Conservation (phyloP, 35 echinoderm and acorn worm species). For the Hemicentrotus pulcherrimus region DNA sequence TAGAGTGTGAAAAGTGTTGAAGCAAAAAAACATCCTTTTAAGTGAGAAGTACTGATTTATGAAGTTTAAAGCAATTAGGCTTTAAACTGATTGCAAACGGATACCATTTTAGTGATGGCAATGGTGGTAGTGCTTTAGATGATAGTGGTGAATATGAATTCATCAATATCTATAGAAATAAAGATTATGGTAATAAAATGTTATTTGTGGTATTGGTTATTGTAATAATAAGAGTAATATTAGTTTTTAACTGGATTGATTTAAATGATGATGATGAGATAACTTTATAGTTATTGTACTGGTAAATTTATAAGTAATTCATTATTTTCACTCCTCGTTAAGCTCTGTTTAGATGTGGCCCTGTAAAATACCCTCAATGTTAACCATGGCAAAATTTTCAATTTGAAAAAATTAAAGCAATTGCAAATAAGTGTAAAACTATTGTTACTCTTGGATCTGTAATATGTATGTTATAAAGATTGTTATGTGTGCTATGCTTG, state of each 20-base stretch:
- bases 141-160: background rate
- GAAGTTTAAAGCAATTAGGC: background rate
- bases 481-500: no score
- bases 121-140: background rate
- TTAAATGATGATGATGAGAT: background rate
- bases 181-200: background rate
- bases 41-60: background rate
- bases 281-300: background rate
- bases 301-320: no score
- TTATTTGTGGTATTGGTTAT: background rate
- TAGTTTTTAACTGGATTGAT: background rate
- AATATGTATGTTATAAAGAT: no score
- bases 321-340: no score
- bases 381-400: no score
- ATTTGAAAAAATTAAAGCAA: no score
- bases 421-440: no score
- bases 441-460: no score
- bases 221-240: background rate
- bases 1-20: background rate
- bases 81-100: background rate
- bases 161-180: background rate
- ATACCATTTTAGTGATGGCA: background rate
- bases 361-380: no score
- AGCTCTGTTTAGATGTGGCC: no score
- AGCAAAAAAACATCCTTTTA: background rate